Percentiles rank a stretch among this genome's conserved stretches.
Evolutionary conservation across 2,888 invertebrate species (phyloP).

Genomic region (Aradus depressus): DNA sequence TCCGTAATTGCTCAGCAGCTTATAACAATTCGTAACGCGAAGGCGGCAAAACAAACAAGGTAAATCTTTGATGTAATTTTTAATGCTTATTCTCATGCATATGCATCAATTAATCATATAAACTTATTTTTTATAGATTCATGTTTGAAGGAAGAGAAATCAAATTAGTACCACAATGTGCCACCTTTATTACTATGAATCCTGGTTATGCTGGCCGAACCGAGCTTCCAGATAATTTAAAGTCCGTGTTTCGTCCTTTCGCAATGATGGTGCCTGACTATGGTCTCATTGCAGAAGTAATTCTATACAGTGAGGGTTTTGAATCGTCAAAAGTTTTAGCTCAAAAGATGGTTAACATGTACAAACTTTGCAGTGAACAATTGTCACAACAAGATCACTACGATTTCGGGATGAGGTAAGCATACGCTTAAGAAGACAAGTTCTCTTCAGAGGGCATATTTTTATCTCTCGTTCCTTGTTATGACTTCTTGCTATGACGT

Average conservation of each 20-base stretch:
- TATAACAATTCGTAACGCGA: conserved; percentile 61
- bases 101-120: neutral
- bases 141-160: conserved; percentile 70
- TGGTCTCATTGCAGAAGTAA: conserved; percentile 83
- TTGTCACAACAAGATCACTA: conserved; percentile 86
- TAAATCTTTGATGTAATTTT: no score
- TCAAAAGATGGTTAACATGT: conserved; percentile 87
- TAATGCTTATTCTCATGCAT: neutral
- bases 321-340: conserved; percentile 78
- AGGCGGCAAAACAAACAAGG: conserved; percentile 50
- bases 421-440: no score
- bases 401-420: conserved; percentile 71
- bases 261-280: conserved; percentile 86
- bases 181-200: conserved; percentile 87
- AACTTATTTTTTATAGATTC: conserved; percentile 42
- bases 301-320: conserved; percentile 86
- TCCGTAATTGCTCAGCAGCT: conserved; percentile 89
- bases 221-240: conserved; percentile 79
- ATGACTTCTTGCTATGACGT: no score
- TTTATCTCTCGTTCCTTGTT: no score
- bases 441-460: no score
- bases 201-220: conserved; percentile 73
- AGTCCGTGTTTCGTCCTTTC: conserved; percentile 86
- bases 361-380: conserved; percentile 82
- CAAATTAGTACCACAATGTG: conserved; percentile 60